phyloP scores from a whole-genome alignment of 2,888 invertebrate genomes.

The Dugesia japonica region DNA sequence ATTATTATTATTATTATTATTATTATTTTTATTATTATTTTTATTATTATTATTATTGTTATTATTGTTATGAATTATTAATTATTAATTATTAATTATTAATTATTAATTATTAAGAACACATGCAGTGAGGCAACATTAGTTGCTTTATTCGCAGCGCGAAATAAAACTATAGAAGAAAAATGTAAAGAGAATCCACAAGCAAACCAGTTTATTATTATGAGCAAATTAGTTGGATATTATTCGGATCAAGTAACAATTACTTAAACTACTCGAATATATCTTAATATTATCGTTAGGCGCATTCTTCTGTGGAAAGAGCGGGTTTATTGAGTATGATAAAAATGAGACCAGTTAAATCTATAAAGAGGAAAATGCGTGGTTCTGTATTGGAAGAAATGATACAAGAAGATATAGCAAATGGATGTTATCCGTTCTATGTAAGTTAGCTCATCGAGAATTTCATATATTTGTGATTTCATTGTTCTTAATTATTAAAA shows the following conservation, averaged over 20 bases:
- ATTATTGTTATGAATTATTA: no score
- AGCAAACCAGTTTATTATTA: slow-evolving; percentile 55
- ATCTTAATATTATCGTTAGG: slow-evolving; percentile 27
- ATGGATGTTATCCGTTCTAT: slow-evolving; percentile 35
- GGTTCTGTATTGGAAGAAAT: slow-evolving; percentile 31
- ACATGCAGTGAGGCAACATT: slow-evolving; percentile 77
- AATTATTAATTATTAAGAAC: slow-evolving; percentile 58
- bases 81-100: no score
- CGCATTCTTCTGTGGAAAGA: slow-evolving; percentile 36
- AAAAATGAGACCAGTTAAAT: slow-evolving; percentile 59
- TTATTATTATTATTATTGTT: no score
- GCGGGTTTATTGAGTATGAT: slow-evolving; percentile 55
- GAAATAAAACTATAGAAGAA: slow-evolving; percentile 56
- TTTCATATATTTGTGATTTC: neutral
- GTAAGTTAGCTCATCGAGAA: slow-evolving; percentile 25
- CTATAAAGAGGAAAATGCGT: slow-evolving; percentile 54
- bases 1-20: no score
- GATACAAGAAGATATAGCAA: slow-evolving; percentile 32
- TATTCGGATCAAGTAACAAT: slow-evolving; percentile 58
- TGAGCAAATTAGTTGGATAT: slow-evolving; percentile 58
- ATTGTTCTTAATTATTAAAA: slow-evolving; percentile 21
- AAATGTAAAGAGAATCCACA: slow-evolving; percentile 51
- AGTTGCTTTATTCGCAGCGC: slow-evolving; percentile 64
- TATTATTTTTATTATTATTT: no score
- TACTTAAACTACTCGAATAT: slow-evolving; percentile 24